phyloP scores from a whole-genome alignment of 2,888 invertebrate species.

The Eledona agricola region DNA sequence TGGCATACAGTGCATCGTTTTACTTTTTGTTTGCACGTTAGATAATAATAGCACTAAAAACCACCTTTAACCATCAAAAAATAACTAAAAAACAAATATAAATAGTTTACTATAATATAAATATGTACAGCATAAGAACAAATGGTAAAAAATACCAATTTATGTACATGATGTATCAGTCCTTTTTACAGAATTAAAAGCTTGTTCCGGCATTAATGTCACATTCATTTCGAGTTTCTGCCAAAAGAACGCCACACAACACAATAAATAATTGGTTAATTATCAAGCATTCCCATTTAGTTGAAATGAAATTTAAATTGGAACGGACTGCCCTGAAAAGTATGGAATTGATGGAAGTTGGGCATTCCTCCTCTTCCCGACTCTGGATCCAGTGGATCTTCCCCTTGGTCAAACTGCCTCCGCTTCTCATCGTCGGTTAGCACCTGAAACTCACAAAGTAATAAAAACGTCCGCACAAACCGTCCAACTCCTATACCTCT shows the following conservation, averaged over 20 bases:
- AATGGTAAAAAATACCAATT: constrained; percentile 29
- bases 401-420: constrained; percentile 91
- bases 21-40: too few relatives aligned
- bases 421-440: constrained; percentile 91
- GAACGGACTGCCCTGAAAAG: constrained; percentile 82
- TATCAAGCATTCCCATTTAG: constrained; percentile 62
- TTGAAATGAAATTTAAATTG: constrained; percentile 98
- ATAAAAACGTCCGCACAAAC: too few relatives aligned
- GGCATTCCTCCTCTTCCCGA: constrained; percentile 72
- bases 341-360: constrained; percentile 78
- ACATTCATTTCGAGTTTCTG: constrained; percentile 18
- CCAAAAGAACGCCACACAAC: constrained; percentile 13
- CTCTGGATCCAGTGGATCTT: constrained; percentile 98
- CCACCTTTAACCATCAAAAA: too few relatives aligned
- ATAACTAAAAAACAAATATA: constrained; percentile 25
- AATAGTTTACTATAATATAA: constrained; percentile 37
- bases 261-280: too few relatives aligned
- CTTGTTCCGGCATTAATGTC: constrained; percentile 27
- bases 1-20: too few relatives aligned
- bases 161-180: constrained; percentile 39
- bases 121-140: constrained; percentile 33
- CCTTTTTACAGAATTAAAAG: constrained; percentile 28
- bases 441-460: too few relatives aligned
- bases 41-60: too few relatives aligned
- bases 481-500: constrained; percentile 72